These are phyloP conservation scores for Sylvicola fuscatus DNA, from an alignment of 2,888 invertebrate species.

Conservation along the genomic window DNA sequence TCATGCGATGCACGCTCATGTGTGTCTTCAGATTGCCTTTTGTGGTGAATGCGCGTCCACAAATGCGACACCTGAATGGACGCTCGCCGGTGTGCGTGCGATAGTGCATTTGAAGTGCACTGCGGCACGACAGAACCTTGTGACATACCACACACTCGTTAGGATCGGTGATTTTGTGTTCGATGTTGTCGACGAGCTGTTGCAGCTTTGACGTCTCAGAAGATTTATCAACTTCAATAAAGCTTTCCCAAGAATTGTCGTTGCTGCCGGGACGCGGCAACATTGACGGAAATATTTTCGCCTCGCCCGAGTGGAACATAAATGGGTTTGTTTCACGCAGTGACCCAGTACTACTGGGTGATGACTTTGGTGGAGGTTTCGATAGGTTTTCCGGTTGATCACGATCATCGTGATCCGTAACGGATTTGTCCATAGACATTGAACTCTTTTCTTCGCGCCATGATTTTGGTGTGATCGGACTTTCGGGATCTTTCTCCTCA, in stretches of 20 bases:
- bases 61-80: conserved; percentile 93
- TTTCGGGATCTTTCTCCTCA: background rate
- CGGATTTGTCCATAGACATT: background rate
- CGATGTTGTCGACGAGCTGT: conserved; percentile 91
- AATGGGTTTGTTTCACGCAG: conserved; percentile 1
- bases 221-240: conserved; percentile 73
- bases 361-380: conserved; percentile 1
- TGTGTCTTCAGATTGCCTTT: conserved; percentile 98
- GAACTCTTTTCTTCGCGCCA: conserved; percentile 4
- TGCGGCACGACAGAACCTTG: conserved; percentile 88
- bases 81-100: conserved; percentile 30
- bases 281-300: conserved; percentile 8
- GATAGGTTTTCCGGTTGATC: conserved; percentile 6
- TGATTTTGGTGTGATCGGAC: background rate
- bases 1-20: conserved; percentile 96
- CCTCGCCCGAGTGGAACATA: conserved; percentile 1
- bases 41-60: conserved; percentile 93
- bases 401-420: background rate
- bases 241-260: conserved; percentile 92
- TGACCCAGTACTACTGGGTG: conserved; percentile 1
- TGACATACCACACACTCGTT: conserved; percentile 98
- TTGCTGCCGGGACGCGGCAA: conserved; percentile 72
- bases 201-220: conserved; percentile 94
- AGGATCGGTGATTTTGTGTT: conserved; percentile 87
- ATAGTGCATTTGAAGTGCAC: conserved; percentile 96